These are phyloP conservation scores for Entomobrya multifasciata DNA, from an alignment of 2,888 invertebrate genomes.

Conservation along the genomic window DNA sequence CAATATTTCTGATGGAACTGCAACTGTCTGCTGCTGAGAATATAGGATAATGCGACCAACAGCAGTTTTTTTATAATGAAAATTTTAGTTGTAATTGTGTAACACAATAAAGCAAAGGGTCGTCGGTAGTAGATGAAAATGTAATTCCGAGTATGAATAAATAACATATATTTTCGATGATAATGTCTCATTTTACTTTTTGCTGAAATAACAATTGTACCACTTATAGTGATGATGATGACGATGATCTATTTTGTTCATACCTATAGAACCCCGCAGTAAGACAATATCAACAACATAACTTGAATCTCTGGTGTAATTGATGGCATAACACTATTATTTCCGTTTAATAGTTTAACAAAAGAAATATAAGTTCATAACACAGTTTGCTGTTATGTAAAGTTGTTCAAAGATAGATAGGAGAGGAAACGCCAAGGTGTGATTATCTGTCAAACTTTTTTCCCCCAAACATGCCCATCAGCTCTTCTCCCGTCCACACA, in stretches of 20 bases:
- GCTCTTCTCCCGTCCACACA: no score
- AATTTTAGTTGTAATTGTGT: no score
- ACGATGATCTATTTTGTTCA: slow-evolving; percentile 54
- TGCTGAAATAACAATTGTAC: slow-evolving; percentile 33
- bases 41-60: slow-evolving; percentile 6
- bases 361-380: background rate
- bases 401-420: slow-evolving; percentile 20
- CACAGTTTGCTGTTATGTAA: slow-evolving; percentile 37
- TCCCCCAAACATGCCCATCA: slow-evolving; percentile 68
- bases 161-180: slow-evolving; percentile 32
- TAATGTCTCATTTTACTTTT: slow-evolving; percentile 11
- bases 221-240: background rate
- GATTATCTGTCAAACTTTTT: slow-evolving; percentile 72
- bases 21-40: slow-evolving; percentile 30
- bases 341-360: slow-evolving; percentile 44
- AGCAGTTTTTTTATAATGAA: background rate
- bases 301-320: background rate
- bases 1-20: slow-evolving; percentile 27
- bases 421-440: slow-evolving; percentile 72
- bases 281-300: background rate
- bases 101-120: slow-evolving; percentile 14
- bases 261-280: slow-evolving; percentile 20
- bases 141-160: slow-evolving; percentile 11
- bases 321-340: background rate
- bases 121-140: slow-evolving; percentile 16